Conservation (phyloP, 2,113 vertebrate species). For the Lamprotornis superbus region DNA sequence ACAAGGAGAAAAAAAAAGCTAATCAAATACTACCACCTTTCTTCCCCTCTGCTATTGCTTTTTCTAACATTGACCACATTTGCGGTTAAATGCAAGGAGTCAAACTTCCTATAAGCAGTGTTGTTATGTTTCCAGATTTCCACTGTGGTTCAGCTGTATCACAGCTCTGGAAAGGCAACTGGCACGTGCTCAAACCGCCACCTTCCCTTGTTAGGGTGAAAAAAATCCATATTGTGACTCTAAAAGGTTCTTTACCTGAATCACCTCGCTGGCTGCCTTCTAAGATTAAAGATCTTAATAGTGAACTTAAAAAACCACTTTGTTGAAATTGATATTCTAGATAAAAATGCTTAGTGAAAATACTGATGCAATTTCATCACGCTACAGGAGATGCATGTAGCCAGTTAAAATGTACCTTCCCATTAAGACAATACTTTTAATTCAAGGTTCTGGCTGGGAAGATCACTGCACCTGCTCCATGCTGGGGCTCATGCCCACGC, state of each 20-base stretch:
- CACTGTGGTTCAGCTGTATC: constrained; percentile 50
- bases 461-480: background rate
- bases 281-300: background rate
- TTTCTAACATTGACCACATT: constrained; percentile 46
- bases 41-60: constrained; percentile 12
- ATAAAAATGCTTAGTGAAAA: background rate
- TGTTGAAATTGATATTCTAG: background rate
- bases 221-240: background rate
- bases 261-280: accelerated
- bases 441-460: background rate
- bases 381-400: background rate
- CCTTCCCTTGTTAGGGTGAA: background rate
- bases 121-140: constrained; percentile 43
- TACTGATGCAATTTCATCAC: accelerated
- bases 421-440: background rate
- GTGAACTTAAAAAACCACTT: background rate
- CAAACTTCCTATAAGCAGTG: constrained; percentile 49
- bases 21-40: constrained; percentile 59
- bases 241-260: background rate
- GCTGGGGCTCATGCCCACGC: background rate
- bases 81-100: constrained; percentile 56
- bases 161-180: constrained; percentile 4
- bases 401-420: background rate
- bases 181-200: background rate
- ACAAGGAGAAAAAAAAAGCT: background rate